A percentile compares a stretch with the other conserved stretches of the same genome.
Conservation (phyloP, 2,797 vertebrate species). For the Cyclopterus lumpus region DNA sequence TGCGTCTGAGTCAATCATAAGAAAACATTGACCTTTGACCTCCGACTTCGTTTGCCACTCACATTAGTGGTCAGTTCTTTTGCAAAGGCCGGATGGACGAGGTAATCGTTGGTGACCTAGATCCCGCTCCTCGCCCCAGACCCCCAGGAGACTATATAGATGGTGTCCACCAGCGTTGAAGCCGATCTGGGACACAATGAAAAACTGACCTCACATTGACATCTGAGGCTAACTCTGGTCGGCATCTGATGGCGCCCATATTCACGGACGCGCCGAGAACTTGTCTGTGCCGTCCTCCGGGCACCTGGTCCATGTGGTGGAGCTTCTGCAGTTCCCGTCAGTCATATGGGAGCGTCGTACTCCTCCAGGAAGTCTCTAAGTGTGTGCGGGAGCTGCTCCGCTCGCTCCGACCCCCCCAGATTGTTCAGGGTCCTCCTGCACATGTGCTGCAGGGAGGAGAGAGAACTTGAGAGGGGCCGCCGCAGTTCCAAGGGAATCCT, state of each 20-base stretch:
- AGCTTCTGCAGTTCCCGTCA: constrained; percentile 46
- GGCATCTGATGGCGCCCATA: constrained; percentile 25
- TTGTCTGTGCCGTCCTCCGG: neutral
- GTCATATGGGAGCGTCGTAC: constrained; percentile 95
- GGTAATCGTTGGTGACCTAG: constrained; percentile 59
- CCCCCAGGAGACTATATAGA: constrained; percentile 16
- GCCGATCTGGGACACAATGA: constrained; percentile 28
- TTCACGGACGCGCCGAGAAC: constrained; percentile 39
- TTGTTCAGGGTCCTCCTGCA: constrained; percentile 95
- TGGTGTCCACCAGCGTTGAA: constrained; percentile 38
- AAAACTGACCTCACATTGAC: constrained; percentile 35
- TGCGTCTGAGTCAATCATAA: constrained; percentile 74
- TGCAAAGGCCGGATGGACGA: constrained; percentile 46
- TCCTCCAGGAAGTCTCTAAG: constrained; percentile 95
- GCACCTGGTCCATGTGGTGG: neutral
- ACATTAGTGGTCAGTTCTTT: constrained; percentile 54
- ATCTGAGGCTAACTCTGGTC: constrained; percentile 49
- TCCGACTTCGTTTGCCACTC: constrained; percentile 52
- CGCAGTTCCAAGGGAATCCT: constrained; percentile 93
- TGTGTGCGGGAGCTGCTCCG: constrained; percentile 86
- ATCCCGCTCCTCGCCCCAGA: constrained; percentile 41
- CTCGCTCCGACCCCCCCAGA: constrained; percentile 85
- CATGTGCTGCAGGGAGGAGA: constrained; percentile 94
- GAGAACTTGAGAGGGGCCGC: constrained; percentile 89
- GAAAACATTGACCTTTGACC: constrained; percentile 62